Evolutionary conservation across 1,140 invertebrate species (phyloP).

Genomic region (Trichonephila clavata): DNA sequence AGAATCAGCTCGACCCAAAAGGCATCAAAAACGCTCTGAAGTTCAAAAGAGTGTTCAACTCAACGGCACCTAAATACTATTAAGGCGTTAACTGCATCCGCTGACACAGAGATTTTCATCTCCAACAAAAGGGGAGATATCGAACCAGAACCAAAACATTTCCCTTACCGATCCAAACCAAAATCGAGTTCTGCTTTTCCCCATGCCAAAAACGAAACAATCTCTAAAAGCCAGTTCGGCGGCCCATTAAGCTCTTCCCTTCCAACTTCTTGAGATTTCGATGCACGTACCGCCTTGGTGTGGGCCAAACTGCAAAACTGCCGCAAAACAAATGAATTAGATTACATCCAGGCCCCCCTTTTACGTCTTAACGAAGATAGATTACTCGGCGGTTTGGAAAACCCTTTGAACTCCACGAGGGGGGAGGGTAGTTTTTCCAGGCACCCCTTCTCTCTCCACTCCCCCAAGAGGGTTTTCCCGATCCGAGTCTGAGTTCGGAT

Average conservation of each 20-base stretch:
- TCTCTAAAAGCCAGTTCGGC: constrained; percentile 18
- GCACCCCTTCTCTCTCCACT: background rate
- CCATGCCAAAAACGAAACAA: constrained; percentile 25
- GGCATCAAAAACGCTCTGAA: too few species aligned
- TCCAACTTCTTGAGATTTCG: background rate
- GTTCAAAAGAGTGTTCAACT: too few species aligned
- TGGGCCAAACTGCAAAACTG: constrained; percentile 40
- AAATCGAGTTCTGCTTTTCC: constrained; percentile 1
- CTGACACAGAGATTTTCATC: too few species aligned
- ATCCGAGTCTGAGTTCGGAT: constrained; percentile 7
- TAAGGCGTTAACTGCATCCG: too few species aligned
- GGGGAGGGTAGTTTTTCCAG: constrained; percentile 9
- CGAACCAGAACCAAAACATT: background rate
- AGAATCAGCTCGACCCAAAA: too few species aligned
- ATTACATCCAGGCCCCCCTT: constrained; percentile 5
- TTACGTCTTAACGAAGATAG: constrained; percentile 49
- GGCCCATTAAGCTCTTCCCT: constrained; percentile 8
- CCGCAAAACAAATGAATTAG: constrained; percentile 67
- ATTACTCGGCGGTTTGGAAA: constrained; percentile 57
- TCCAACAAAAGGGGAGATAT: background rate
- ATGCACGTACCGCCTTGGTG: background rate
- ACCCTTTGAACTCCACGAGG: constrained; percentile 45
- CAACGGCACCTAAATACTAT: too few species aligned
- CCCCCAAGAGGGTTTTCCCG: background rate
- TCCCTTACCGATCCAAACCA: background rate